Evolutionary conservation across 2,113 vertebrate species (phyloP).

Genomic region (Bubo scandiacus): DNA sequence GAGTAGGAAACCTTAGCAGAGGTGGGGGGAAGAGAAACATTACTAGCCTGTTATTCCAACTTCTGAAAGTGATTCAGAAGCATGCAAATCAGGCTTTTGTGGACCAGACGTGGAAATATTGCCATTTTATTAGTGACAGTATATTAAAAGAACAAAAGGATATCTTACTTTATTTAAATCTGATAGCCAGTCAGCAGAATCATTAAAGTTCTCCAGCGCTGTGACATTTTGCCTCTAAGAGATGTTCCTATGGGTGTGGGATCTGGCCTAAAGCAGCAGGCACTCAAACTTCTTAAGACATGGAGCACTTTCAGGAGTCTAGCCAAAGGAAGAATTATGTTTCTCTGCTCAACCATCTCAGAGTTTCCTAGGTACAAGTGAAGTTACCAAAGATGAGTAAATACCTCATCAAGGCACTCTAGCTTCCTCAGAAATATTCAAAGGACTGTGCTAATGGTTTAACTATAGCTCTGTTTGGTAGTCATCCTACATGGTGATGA

Average conservation of each 20-base stretch:
- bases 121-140: background rate
- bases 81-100: background rate
- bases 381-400: background rate
- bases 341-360: background rate
- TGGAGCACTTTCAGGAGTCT: background rate
- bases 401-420: background rate
- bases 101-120: background rate
- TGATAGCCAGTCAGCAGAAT: background rate
- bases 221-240: background rate
- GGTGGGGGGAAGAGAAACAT: background rate
- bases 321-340: background rate
- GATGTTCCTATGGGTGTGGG: background rate
- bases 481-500: background rate
- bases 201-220: background rate
- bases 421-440: background rate
- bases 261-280: background rate
- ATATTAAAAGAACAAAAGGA: background rate
- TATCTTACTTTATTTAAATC: background rate
- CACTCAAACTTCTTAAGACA: background rate
- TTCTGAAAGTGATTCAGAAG: background rate
- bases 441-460: background rate
- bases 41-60: background rate
- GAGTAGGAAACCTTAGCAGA: background rate
- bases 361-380: background rate
- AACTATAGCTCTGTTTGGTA: background rate